Conservation (phyloP, 2,113 vertebrate genomes). For the Neomonachus schauinslandi region DNA sequence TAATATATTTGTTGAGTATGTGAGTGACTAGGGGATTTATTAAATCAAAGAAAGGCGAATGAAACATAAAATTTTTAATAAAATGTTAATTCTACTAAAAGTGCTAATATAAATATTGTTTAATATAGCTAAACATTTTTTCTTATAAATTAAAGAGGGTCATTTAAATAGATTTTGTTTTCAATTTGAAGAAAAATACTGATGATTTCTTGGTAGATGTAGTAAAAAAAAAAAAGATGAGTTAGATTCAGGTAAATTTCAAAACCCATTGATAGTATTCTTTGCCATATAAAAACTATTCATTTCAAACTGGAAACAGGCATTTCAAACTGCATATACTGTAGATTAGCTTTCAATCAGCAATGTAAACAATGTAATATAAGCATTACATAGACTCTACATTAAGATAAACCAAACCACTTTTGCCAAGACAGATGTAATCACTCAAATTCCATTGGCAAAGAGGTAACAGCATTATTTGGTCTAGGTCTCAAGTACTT, state of each 20-base stretch:
- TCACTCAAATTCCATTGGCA: slow-evolving; percentile 78
- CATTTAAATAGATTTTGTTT: background rate
- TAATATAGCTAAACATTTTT: slow-evolving; percentile 28
- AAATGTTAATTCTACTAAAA: slow-evolving; percentile 13
- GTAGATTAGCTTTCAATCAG: slow-evolving; percentile 81
- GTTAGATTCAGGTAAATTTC: slow-evolving; percentile 62
- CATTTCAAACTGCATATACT: slow-evolving; percentile 64
- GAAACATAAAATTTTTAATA: background rate
- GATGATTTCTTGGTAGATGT: background rate
- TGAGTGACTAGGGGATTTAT: background rate
- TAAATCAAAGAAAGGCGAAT: background rate
- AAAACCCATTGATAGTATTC: slow-evolving; percentile 30
- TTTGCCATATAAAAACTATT: slow-evolving; percentile 58
- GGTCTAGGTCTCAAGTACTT: slow-evolving; percentile 73
- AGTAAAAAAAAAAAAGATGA: background rate
- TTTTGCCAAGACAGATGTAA: slow-evolving; percentile 85
- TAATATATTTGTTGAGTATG: background rate
- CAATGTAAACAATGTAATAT: slow-evolving; percentile 83
- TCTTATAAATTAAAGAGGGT: background rate
- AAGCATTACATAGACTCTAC: slow-evolving; percentile 80
- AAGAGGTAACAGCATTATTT: slow-evolving; percentile 78
- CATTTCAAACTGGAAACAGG: slow-evolving; percentile 67
- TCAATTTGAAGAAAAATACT: background rate
- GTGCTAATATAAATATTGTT: background rate
- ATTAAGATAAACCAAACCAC: slow-evolving; percentile 84